Evolutionary conservation across 1,140 invertebrate species (phyloP).

Genomic region (Atopsyche davidsoni): DNA sequence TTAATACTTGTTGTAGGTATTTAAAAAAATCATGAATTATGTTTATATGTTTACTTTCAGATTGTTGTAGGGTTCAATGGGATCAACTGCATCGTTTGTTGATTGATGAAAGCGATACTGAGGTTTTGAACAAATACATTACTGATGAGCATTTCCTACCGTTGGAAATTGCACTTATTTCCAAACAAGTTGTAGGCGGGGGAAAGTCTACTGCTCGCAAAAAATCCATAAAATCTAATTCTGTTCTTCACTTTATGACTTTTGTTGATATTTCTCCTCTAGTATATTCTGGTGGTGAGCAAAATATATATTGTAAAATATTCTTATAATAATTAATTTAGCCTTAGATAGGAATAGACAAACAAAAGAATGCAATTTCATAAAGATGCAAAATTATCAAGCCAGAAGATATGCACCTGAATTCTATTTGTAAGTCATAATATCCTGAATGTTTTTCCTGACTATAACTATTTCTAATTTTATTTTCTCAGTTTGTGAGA

Average conservation of each 20-base stretch:
- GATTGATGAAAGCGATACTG: slow-evolving; percentile 6
- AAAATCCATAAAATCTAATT: neutral
- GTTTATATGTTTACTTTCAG: neutral
- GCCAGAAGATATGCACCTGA: neutral
- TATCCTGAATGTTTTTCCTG: neutral
- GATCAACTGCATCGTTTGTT: slow-evolving; percentile 10
- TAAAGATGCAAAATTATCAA: neutral
- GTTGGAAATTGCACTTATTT: slow-evolving; percentile 1
- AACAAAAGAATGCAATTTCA: neutral
- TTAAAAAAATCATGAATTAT: no score
- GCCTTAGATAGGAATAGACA: neutral
- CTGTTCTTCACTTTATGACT: slow-evolving; percentile 4
- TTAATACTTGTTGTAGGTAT: no score
- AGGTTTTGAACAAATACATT: slow-evolving; percentile 7
- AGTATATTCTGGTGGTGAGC: slow-evolving; percentile 11
- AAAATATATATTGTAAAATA: neutral
- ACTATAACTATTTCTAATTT: neutral
- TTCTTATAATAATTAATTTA: neutral
- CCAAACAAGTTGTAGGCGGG: neutral
- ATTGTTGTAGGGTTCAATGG: slow-evolving; percentile 4
- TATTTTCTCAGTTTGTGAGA: neutral
- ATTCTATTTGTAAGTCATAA: neutral
- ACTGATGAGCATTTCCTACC: neutral
- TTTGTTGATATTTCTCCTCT: slow-evolving; percentile 8
- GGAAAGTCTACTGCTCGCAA: neutral